Evolutionary conservation across 92 coral and sea anemone genomes (phyloP), one percentile per base, ranked within the genome.

Genomic region (Isaurus tuberculatus): DNA sequence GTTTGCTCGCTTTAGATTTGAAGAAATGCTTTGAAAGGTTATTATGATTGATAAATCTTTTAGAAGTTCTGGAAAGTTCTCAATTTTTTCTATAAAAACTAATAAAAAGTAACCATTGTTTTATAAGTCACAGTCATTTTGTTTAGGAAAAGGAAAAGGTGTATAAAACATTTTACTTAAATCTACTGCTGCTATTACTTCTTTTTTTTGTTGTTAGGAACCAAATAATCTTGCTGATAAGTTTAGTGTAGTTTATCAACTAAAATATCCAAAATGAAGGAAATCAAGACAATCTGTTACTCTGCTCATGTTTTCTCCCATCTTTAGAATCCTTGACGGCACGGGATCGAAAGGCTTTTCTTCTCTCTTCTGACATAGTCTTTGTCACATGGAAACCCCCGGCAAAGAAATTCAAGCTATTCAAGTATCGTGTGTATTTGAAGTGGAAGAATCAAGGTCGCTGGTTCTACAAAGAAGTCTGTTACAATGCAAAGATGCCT

Each of bases 371-470:
- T 28, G 19, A 64, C 29, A 72, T 90, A 29, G 16, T 91, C 30
- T 46, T 65, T 2, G 71, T 91, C 32, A 66, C 70, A 29, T 93
- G 97, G 97, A 57, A 32, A 63, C 85, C 83, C 33, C 97, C 97
- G 17, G 23, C 79, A 4, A 85, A 91, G 23, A 86, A 82, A 26
- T 83, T 79, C 82, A 86, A 79, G 69, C 55, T 15, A 53, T 93
- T 74, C 82, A 72, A 83, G 57, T 93, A 93, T 75, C 88, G 88
- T 46, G 94, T 87, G 63, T 91, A 83, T 49, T 72, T 91, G 23
- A 84, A 91, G 65, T 93, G 94, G 94, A 74, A 68, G 36, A 46
- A 28, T 27, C 70, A 36, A 13, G 84, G 65, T 25, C 73, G 80
- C 51, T 43, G 26, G 11, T 57, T 79, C 68, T 53, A 85, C 81